A percentile compares a stretch with the other conserved stretches of the same genome.
Evolutionary conservation across 2,888 invertebrate genomes (phyloP).

Genomic region (Tyria jacobaeae): DNA sequence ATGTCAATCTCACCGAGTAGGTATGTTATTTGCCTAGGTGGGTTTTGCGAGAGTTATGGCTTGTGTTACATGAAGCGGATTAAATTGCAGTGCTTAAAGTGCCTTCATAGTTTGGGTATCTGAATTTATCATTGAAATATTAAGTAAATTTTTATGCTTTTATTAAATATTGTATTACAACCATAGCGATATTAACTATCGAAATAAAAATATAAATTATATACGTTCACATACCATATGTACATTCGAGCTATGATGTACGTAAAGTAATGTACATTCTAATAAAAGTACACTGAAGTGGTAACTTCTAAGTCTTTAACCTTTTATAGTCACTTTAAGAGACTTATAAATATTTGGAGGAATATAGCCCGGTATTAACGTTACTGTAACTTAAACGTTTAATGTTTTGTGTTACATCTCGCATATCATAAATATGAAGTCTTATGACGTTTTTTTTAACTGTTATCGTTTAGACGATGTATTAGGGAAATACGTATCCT

Average conservation of each 20-base stretch:
- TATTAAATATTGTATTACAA: no score
- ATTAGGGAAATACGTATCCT: conserved; percentile 74
- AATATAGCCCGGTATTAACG: conserved; percentile 29
- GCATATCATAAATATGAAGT: conserved; percentile 68
- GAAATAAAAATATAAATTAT: no score
- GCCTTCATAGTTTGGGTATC: no score
- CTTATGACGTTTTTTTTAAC: conserved; percentile 60
- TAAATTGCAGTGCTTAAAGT: no score
- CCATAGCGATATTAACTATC: no score
- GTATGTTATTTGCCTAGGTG: no score
- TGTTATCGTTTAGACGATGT: conserved; percentile 59
- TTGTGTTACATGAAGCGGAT: no score
- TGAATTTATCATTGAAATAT: no score
- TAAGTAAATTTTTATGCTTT: no score
- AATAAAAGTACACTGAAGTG: conserved; percentile 21
- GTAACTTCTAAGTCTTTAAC: conserved; percentile 28
- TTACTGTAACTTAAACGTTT: conserved; percentile 42
- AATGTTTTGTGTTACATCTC: conserved; percentile 55
- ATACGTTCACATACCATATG: no score
- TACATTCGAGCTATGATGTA: conserved; percentile 27
- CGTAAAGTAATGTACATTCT: conserved; percentile 23
- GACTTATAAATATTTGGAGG: conserved; percentile 34
- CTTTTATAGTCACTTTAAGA: conserved; percentile 37
- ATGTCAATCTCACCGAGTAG: no score
- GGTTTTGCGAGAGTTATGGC: no score